These are phyloP conservation scores for Calephelis nemesis DNA, from an alignment of 1,140 invertebrate species.

Conservation along the genomic window DNA sequence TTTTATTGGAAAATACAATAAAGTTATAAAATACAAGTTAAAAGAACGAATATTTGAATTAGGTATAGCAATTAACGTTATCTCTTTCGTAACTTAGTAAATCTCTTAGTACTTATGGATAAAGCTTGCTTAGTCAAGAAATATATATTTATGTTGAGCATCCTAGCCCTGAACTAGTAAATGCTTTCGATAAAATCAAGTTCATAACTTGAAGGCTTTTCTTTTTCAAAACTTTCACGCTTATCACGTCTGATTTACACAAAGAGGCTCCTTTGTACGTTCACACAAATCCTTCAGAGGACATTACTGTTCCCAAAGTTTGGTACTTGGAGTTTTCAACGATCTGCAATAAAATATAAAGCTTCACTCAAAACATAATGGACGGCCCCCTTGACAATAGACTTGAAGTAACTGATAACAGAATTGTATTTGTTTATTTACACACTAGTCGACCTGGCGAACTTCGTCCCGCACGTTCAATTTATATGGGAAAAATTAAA, in stretches of 20 bases:
- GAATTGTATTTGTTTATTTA: too few relatives aligned
- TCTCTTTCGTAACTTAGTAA: too few relatives aligned
- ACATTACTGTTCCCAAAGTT: constrained; percentile 4
- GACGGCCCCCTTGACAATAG: too few relatives aligned
- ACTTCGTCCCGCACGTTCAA: too few relatives aligned
- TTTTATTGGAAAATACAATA: too few relatives aligned
- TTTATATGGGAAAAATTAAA: too few relatives aligned
- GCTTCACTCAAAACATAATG: too few relatives aligned
- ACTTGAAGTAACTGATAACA: too few relatives aligned
- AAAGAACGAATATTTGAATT: too few relatives aligned
- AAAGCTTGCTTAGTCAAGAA: not conserved
- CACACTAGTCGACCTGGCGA: too few relatives aligned
- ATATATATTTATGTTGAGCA: not conserved
- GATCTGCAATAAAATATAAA: not conserved
- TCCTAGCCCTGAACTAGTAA: not conserved
- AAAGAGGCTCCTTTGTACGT: not conserved
- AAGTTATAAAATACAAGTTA: too few relatives aligned
- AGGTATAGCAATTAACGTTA: too few relatives aligned
- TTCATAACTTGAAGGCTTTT: not conserved
- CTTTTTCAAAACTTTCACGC: not conserved
- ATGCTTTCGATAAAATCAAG: not conserved
- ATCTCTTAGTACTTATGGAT: not conserved
- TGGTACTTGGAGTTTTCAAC: not conserved
- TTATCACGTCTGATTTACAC: constrained; percentile 6
- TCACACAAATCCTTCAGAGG: not conserved